These are phyloP conservation scores for Acholoe squamosa DNA, from an alignment of 2,888 invertebrate genomes.

Conservation along the genomic window DNA sequence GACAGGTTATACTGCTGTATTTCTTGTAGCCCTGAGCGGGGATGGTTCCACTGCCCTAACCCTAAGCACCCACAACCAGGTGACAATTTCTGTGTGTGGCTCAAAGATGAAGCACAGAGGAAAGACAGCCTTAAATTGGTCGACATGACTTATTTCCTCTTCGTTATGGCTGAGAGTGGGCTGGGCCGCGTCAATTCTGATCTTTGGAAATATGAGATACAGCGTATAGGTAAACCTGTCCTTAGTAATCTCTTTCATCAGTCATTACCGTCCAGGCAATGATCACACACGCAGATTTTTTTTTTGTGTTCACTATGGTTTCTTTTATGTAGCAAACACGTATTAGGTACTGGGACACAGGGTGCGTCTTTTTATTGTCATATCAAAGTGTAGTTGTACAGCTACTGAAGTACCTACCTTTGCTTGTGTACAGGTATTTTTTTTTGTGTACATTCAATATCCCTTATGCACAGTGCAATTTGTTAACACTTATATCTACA, in stretches of 20 bases:
- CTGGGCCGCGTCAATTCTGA: background rate
- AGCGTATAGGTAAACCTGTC: background rate
- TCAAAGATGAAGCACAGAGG: background rate
- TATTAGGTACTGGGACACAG: too few species aligned
- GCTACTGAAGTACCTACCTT: too few species aligned
- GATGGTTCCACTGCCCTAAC: conserved; percentile 31
- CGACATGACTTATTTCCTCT: background rate
- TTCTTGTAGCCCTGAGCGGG: conserved; percentile 24
- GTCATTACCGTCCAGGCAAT: background rate
- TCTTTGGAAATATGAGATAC: background rate
- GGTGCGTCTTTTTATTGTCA: too few species aligned
- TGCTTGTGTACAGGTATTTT: too few species aligned
- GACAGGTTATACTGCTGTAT: too few species aligned
- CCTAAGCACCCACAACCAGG: background rate
- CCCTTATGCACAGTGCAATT: too few species aligned
- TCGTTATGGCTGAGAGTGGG: background rate
- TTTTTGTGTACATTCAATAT: too few species aligned
- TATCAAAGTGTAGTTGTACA: too few species aligned
- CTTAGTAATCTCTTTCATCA: background rate
- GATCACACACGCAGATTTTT: too few species aligned
- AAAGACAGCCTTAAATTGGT: background rate
- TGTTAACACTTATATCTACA: too few species aligned
- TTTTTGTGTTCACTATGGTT: too few species aligned
- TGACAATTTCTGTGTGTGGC: conserved; percentile 10
- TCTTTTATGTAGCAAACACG: too few species aligned